These are phyloP conservation scores for Cynopterus sphinx DNA, from an alignment of 2,797 vertebrate genomes.

Conservation along the genomic window DNA sequence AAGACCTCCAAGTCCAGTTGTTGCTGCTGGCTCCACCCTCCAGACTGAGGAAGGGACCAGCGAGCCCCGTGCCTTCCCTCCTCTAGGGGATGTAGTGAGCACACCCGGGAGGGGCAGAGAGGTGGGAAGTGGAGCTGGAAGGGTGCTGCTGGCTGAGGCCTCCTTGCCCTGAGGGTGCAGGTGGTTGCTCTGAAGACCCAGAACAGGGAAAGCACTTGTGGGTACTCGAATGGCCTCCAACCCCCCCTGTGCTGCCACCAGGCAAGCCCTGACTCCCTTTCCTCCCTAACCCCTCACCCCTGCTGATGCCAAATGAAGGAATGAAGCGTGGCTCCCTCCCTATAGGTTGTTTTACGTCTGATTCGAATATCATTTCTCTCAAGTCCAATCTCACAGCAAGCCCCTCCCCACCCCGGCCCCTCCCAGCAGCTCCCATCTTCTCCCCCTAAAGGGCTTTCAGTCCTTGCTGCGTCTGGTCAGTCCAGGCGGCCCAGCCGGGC, in stretches of 20 bases:
- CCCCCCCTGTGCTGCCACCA: not conserved
- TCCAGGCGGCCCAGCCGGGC: not conserved
- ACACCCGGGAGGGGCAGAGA: not conserved
- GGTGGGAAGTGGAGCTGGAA: not conserved
- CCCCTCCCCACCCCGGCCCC: not conserved
- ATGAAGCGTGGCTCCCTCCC: not conserved
- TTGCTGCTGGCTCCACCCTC: not conserved
- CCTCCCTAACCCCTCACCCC: not conserved
- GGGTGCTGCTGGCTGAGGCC: not conserved
- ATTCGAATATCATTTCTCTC: slow-evolving; percentile 64
- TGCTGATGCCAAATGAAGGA: slow-evolving; percentile 28
- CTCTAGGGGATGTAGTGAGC: slow-evolving; percentile 52
- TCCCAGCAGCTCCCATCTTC: not conserved
- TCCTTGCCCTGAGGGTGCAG: not conserved
- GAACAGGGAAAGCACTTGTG: not conserved
- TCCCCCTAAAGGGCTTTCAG: not conserved
- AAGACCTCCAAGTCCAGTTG: not conserved
- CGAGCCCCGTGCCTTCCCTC: not conserved
- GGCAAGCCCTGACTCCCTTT: not conserved
- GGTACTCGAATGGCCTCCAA: not conserved
- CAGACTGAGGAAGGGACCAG: not conserved
- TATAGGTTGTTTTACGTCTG: slow-evolving; percentile 26
- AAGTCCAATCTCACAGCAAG: slow-evolving; percentile 31
- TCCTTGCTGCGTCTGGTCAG: not conserved
- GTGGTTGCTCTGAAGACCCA: not conserved